These are phyloP conservation scores for Esox lucius DNA, from an alignment of 2,797 vertebrate species.

Conservation along the genomic window DNA sequence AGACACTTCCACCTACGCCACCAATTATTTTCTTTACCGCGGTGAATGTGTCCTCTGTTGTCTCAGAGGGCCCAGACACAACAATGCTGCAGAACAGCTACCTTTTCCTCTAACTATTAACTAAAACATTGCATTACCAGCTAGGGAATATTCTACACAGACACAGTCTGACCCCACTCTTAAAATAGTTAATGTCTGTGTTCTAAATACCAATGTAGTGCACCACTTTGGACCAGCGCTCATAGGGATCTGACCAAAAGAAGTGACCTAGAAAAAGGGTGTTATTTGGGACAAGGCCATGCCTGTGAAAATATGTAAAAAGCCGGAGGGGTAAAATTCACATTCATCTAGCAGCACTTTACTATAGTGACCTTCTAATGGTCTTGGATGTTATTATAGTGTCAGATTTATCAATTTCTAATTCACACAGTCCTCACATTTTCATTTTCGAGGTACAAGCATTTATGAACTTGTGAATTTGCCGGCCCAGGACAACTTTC, in stretches of 20 bases:
- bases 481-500: conserved; percentile 20
- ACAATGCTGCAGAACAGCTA: conserved; percentile 67
- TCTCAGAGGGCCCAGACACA: conserved; percentile 65
- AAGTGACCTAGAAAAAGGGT: background rate
- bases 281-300: background rate
- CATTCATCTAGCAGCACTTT: conserved; percentile 33
- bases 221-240: background rate
- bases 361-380: conserved; percentile 52
- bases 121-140: conserved; percentile 50
- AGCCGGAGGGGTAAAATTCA: conserved; percentile 56
- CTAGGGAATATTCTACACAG: conserved; percentile 56
- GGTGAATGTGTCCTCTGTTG: conserved; percentile 46
- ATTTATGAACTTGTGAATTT: conserved; percentile 16
- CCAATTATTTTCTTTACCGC: conserved; percentile 56
- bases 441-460: conserved; percentile 23
- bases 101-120: conserved; percentile 69
- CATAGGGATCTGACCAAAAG: background rate
- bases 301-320: conserved; percentile 55
- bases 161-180: conserved; percentile 32
- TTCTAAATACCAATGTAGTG: background rate
- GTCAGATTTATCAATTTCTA: conserved; percentile 29
- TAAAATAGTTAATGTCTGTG: conserved; percentile 48
- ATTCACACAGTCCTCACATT: conserved; percentile 19
- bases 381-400: conserved; percentile 48
- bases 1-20: conserved; percentile 71